Evolutionary conservation across 2,113 vertebrate species (phyloP).

Genomic region (Toxostoma redivivum): DNA sequence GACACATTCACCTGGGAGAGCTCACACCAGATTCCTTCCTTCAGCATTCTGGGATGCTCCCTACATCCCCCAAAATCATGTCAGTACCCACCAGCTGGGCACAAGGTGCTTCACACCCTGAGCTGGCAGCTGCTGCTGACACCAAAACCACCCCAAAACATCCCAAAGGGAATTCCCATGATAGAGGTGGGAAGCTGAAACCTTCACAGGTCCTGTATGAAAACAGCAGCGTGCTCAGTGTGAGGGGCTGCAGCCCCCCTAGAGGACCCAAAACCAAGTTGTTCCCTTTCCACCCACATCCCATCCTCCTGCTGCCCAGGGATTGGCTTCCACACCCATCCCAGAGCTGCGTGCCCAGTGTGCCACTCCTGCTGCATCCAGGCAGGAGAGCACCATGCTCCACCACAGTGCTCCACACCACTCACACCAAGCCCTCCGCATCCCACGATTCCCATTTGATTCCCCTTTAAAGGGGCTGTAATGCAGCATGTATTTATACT

Average conservation of each 20-base stretch:
- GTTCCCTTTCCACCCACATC: neutral
- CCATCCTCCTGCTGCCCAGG: accelerated
- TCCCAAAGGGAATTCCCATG: neutral
- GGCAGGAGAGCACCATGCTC: neutral
- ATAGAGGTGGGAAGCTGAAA: neutral
- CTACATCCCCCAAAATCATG: accelerated
- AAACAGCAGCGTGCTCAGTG: accelerated
- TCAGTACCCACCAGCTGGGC: neutral
- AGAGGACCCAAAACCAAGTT: accelerated
- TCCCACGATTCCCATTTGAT: neutral
- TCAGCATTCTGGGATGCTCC: neutral
- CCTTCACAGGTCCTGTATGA: accelerated
- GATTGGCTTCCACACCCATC: neutral
- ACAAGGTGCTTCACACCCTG: neutral
- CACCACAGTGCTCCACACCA: neutral
- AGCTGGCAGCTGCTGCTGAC: neutral
- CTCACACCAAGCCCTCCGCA: neutral
- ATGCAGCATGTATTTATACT: neutral
- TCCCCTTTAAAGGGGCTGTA: neutral
- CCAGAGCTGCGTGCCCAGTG: neutral
- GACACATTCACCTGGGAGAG: neutral
- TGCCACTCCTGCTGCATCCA: neutral
- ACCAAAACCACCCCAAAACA: neutral
- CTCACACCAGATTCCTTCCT: neutral
- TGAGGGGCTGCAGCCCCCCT: accelerated